These are phyloP conservation scores for Proterorhinus semilunaris DNA, from an alignment of 2,113 vertebrate genomes.

Conservation along the genomic window DNA sequence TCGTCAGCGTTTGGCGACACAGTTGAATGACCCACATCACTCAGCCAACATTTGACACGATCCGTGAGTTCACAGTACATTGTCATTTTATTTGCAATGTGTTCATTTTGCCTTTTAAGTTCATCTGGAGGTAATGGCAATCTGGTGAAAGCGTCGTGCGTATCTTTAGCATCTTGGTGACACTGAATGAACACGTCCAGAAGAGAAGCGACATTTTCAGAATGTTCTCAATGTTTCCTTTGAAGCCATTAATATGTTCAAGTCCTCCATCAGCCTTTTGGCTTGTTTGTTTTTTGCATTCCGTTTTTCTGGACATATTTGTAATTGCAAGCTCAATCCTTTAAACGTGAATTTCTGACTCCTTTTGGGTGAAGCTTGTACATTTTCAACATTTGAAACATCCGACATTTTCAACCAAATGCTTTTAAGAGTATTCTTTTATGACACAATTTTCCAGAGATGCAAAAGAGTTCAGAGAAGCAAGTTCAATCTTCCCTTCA, in stretches of 20 bases:
- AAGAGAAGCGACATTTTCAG: background rate
- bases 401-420: background rate
- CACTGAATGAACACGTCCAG: background rate
- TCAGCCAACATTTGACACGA: background rate
- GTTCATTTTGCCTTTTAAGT: background rate
- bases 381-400: background rate
- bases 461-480: background rate
- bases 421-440: background rate
- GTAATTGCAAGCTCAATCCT: background rate
- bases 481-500: background rate
- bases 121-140: background rate
- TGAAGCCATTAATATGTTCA: background rate
- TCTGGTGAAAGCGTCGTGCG: background rate
- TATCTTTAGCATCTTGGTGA: background rate
- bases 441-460: background rate
- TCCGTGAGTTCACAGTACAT: background rate
- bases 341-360: background rate
- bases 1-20: too few relatives aligned
- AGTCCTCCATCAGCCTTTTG: too few relatives aligned
- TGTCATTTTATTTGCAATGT: background rate
- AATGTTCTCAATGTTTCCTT: background rate
- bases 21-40: too few relatives aligned
- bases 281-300: too few relatives aligned
- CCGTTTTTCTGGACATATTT: too few relatives aligned
- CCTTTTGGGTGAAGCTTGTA: too few relatives aligned